Percentiles rank a stretch among this genome's conserved stretches.
phyloP scores from a whole-genome alignment of 2,113 vertebrate species.

The Ovis aries region ARS-UI_Ramb_v3.0 NC_056067.1:12305501-12306000 shows the following conservation, averaged over 20 bases:
- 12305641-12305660: not conserved
- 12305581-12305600: fast-evolving
- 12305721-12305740: not conserved
- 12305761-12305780: not conserved
- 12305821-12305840: too few relatives aligned
- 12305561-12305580: not conserved
- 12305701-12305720: not conserved
- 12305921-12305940: not conserved
- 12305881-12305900: not conserved
- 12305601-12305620: not conserved
- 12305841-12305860: not conserved
- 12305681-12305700: not conserved
- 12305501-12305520: fast-evolving
- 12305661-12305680: not conserved
- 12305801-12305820: too few relatives aligned
- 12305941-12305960: not conserved
- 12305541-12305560: not conserved
- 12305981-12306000: not conserved
- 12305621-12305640: not conserved
- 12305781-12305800: not conserved
- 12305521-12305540: not conserved
- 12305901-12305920: not conserved
- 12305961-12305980: not conserved
- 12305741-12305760: not conserved
- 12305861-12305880: not conserved